Evolutionary conservation across 1,140 invertebrate genomes (phyloP).

Genomic region (Zaprionus lachaisei): DNA sequence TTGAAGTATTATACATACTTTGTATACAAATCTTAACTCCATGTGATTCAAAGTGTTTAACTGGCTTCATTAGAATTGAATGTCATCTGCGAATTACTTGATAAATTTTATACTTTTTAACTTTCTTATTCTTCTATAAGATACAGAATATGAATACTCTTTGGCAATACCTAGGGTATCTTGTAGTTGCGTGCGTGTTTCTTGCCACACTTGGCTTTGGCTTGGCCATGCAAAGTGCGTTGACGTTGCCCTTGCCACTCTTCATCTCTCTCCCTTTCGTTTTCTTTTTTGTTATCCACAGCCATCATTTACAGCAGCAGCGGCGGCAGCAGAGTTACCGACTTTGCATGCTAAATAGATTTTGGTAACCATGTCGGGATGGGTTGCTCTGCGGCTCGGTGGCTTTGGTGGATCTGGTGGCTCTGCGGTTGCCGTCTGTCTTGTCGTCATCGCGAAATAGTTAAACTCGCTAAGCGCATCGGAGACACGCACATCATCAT

Average conservation of each 20-base stretch:
- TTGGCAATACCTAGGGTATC: not conserved
- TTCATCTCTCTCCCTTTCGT: not conserved
- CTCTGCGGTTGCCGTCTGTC: constrained; percentile 17
- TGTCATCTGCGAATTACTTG: too few species aligned
- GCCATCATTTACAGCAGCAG: constrained; percentile 27
- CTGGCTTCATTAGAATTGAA: too few species aligned
- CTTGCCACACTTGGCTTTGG: constrained; percentile 15
- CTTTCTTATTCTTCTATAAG: too few species aligned
- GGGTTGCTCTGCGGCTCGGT: constrained; percentile 21
- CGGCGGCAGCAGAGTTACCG: constrained; percentile 22
- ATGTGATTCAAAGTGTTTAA: too few species aligned
- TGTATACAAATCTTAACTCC: too few species aligned
- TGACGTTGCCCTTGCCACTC: constrained; percentile 20
- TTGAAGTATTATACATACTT: too few species aligned
- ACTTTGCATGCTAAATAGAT: constrained; percentile 68
- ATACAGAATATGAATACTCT: too few species aligned
- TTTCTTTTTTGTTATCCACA: constrained; percentile 32
- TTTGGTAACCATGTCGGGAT: constrained; percentile 31
- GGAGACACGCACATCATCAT: constrained; percentile 45
- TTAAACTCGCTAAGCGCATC: constrained; percentile 56
- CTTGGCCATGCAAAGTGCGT: constrained; percentile 32
- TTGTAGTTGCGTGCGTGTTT: not conserved
- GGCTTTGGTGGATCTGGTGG: constrained; percentile 21
- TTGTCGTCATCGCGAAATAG: constrained; percentile 44
- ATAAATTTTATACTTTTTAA: too few species aligned